Conservation (phyloP, 2,113 vertebrate genomes). For the Gorsachius goisagi region DNA sequence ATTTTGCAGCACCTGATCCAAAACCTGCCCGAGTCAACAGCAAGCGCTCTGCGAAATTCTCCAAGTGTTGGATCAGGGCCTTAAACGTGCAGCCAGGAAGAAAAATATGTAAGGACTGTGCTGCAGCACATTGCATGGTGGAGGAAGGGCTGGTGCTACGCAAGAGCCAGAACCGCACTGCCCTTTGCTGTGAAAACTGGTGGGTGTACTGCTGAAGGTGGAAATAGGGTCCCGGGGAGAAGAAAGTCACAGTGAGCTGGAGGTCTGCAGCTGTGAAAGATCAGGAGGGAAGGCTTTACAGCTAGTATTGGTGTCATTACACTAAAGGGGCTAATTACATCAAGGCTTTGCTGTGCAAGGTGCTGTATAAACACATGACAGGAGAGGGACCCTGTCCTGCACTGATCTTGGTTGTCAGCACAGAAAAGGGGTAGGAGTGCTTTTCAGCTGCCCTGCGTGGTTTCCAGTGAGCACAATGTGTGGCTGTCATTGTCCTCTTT, state of each 20-base stretch:
- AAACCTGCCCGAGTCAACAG: neutral
- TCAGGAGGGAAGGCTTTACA: neutral
- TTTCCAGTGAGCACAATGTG: neutral
- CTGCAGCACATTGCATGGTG: neutral
- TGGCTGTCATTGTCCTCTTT: neutral
- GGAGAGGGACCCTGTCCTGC: neutral
- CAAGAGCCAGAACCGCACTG: accelerated
- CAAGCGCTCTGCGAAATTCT: neutral
- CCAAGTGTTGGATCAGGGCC: neutral
- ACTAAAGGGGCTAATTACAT: neutral
- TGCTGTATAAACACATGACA: neutral
- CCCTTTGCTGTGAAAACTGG: neutral
- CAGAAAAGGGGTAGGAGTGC: neutral
- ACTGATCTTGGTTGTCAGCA: neutral
- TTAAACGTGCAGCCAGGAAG: neutral
- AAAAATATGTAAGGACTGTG: neutral
- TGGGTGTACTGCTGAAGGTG: neutral
- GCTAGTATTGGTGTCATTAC: neutral
- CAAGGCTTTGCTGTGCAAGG: neutral
- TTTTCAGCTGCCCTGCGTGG: neutral
- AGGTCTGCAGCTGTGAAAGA: neutral
- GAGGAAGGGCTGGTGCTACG: neutral
- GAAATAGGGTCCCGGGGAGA: neutral
- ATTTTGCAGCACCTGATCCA: slow-evolving; percentile 12
- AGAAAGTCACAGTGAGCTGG: neutral